These are phyloP conservation scores for Megaleporinus macrocephalus DNA, from an alignment of 2,113 vertebrate genomes.

Conservation along the genomic window DNA sequence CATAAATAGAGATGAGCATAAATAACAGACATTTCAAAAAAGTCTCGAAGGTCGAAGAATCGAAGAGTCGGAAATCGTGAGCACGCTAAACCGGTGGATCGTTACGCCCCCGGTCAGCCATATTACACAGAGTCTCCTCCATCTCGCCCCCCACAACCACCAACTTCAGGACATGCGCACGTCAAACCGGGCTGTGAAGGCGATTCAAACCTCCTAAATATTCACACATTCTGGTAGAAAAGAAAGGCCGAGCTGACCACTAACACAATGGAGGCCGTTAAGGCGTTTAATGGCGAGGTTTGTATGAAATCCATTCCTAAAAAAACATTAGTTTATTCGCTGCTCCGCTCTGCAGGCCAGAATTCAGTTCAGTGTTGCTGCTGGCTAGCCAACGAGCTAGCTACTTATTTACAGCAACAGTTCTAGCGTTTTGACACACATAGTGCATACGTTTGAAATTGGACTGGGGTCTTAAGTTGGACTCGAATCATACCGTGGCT, in stretches of 20 bases:
- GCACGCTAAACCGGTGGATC: not conserved
- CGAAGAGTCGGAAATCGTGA: not conserved
- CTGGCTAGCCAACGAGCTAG: not conserved
- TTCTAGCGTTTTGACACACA: not conserved
- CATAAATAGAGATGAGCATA: no score
- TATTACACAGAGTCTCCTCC: conserved; percentile 48
- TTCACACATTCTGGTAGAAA: not conserved
- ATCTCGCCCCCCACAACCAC: conserved; percentile 40
- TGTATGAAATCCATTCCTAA: conserved; percentile 57
- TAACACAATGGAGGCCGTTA: conserved; percentile 82
- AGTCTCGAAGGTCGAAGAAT: not conserved
- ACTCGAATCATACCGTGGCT: not conserved
- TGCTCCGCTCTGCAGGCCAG: not conserved
- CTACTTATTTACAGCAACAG: not conserved
- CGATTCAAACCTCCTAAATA: conserved; percentile 15
- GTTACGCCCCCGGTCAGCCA: conserved; percentile 43
- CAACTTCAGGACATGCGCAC: conserved; percentile 27
- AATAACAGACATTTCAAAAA: no score
- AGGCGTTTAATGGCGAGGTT: conserved; percentile 85
- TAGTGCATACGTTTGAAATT: not conserved
- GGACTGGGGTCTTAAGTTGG: no score
- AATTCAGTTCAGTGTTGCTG: not conserved
- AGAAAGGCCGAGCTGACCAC: conserved; percentile 44
- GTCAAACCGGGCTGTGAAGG: conserved; percentile 64
- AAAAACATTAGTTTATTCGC: not conserved